Evolutionary conservation across 37 sponge, comb jelly and placozoan genomes (phyloP), one percentile per base, ranked within the genome.

Genomic region (Diacarnus erythraeanus): DNA sequence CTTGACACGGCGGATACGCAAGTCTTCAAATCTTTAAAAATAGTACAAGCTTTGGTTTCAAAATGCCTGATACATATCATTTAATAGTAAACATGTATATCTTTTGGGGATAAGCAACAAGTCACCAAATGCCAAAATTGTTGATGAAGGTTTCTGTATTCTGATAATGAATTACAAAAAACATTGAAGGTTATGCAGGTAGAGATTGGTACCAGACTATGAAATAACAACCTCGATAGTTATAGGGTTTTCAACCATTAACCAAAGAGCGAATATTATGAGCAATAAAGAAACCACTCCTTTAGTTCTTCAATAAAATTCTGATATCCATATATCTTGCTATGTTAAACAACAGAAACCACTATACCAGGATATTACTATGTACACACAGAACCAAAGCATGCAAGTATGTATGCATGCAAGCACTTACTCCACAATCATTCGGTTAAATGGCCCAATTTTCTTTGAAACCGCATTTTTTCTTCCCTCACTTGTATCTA

Each of bases 1-100:
- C 40, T 78, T 87, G 47, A 80, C 80, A 47, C 94, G 79, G 21
- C 90, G 86, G 44, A 94, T 87, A 0, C 95, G 51, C 77, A 94
- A 59, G 43, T 91, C 80, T 39, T 87, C 88, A 81, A 90, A 90
- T 47, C 95, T 94, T 34, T 3, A 70, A 38, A 40, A 66, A 58
- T 27, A 85, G n/a, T 71, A 34, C 10, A 31, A 65, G 66, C 66
- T 65, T 65, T 65, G 34, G 35, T 65, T 65, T 65, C 66, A 30
- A 34, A 31, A 65, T 65, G 34, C 34, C 66, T 34, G 66, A 65
- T 26, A 65, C 33, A 20, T 34, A 65, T 65, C 51, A 47, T 47
- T 47, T 47, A 15, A 47, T 15, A 15, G 51, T 47, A 47, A 47
- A 47, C 51, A 47, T 6, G 51, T 47, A 6, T 31, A 65, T 31